These are phyloP conservation scores for Patella ulyssiponensis DNA, from an alignment of 2,888 invertebrate genomes.

Conservation along the genomic window DNA sequence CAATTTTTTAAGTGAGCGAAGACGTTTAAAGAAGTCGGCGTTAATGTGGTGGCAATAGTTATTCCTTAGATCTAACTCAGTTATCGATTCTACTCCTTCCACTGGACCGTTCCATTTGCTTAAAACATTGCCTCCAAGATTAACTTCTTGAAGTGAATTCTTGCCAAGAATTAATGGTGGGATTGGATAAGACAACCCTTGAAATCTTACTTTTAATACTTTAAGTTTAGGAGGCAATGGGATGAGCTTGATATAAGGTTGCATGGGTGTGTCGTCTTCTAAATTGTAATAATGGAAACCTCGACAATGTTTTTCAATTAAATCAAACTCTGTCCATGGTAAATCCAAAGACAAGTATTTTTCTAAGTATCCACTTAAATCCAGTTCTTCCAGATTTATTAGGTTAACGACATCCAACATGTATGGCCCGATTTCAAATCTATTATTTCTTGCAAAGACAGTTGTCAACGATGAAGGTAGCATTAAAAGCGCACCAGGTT, in stretches of 20 bases:
- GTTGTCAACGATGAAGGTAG: too few relatives aligned
- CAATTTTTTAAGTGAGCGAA: constrained; percentile 9
- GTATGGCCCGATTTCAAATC: constrained; percentile 1
- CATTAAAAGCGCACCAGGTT: too few relatives aligned
- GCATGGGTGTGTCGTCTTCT: too few relatives aligned
- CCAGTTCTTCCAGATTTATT: background rate
- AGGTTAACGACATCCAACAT: background rate
- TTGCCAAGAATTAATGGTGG: background rate
- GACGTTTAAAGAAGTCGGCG: constrained; percentile 13
- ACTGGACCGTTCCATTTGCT: constrained; percentile 12
- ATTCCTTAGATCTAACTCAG: constrained; percentile 18
- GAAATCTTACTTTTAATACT: background rate
- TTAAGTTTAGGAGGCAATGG: constrained; percentile 11
- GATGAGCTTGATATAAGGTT: background rate
- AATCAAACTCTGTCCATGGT: too few relatives aligned
- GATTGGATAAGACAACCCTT: background rate
- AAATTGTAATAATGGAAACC: too few relatives aligned
- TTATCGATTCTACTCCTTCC: constrained; percentile 13
- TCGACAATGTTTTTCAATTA: background rate
- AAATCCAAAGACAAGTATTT: background rate
- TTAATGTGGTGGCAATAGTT: background rate
- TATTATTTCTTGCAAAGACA: background rate
- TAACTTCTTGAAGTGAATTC: constrained; percentile 4
- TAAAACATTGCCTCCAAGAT: constrained; percentile 18
- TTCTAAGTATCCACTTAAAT: background rate